Evolutionary conservation across 2,888 invertebrate species (phyloP).

Genomic region (Leptinotarsa peninsularis): DNA sequence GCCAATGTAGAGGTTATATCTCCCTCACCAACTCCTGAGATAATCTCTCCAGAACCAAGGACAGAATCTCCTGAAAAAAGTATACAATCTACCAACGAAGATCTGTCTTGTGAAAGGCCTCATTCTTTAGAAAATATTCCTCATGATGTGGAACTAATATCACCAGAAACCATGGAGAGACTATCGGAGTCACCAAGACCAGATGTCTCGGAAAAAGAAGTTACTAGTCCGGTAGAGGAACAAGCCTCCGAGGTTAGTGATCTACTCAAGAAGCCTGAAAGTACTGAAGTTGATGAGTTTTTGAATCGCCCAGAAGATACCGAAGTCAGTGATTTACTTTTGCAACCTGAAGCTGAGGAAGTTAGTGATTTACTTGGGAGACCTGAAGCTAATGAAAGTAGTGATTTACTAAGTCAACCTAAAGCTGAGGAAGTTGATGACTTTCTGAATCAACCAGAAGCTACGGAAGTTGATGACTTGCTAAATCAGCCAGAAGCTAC

Average conservation of each 20-base stretch:
- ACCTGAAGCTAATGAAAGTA: constrained; percentile 29
- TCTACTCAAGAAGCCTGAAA: constrained; percentile 10
- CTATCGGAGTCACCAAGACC: constrained; percentile 1
- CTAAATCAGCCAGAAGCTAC: constrained; percentile 8
- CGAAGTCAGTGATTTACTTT: constrained; percentile 11
- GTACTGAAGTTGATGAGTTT: constrained; percentile 23
- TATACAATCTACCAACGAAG: background rate
- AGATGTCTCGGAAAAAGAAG: background rate
- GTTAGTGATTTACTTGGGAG: background rate
- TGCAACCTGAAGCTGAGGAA: background rate
- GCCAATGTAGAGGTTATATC: constrained; percentile 22
- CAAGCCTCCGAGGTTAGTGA: constrained; percentile 32
- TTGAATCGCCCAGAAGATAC: background rate
- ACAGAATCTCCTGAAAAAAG: background rate
- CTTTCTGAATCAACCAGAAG: constrained; percentile 1
- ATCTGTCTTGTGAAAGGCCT: background rate
- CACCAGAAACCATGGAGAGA: constrained; percentile 16
- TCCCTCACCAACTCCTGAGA: background rate
- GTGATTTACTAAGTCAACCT: constrained; percentile 12
- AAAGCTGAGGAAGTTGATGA: constrained; percentile 25
- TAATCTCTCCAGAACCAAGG: constrained; percentile 14
- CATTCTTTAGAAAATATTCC: constrained; percentile 29
- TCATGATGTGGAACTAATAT: constrained; percentile 33
- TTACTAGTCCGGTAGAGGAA: background rate
- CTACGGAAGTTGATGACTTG: constrained; percentile 22